Conservation (phyloP, 1,140 invertebrate species). For the Hirudo medicinalis region DNA sequence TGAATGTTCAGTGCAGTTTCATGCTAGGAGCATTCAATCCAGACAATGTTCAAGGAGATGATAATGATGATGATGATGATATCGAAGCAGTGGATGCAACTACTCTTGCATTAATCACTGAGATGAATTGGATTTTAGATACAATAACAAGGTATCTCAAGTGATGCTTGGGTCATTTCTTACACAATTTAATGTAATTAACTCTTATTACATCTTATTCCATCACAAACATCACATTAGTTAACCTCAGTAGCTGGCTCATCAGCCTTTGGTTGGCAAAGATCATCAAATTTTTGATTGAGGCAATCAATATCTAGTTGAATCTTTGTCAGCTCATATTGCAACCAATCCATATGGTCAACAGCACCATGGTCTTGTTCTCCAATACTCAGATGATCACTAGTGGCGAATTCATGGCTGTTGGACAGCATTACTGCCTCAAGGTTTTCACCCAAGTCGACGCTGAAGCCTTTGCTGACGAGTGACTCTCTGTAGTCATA, state of each 20-base stretch:
- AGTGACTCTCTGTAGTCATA: slow-evolving; percentile 16
- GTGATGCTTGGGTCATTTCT: no score
- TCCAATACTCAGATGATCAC: not conserved
- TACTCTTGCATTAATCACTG: no score
- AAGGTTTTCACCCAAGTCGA: slow-evolving; percentile 15
- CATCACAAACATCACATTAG: not conserved
- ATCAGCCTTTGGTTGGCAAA: not conserved
- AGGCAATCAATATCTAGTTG: slow-evolving; percentile 11
- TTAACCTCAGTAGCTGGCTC: not conserved
- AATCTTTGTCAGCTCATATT: slow-evolving; percentile 15
- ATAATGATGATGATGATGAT: no score
- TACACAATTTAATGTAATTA: no score
- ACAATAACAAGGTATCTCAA: no score
- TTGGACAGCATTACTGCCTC: not conserved
- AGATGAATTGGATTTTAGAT: no score
- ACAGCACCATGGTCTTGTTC: not conserved
- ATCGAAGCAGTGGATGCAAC: no score
- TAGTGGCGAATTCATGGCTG: not conserved
- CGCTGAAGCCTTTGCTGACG: slow-evolving; percentile 16
- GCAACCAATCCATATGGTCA: slow-evolving; percentile 14
- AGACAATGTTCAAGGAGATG: no score
- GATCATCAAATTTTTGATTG: slow-evolving; percentile 14
- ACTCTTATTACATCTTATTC: not conserved
- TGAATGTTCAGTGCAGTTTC: no score
- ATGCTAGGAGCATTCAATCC: no score